Conservation (phyloP, 2,797 vertebrate species). For the Tarsius wallacei region DNA sequence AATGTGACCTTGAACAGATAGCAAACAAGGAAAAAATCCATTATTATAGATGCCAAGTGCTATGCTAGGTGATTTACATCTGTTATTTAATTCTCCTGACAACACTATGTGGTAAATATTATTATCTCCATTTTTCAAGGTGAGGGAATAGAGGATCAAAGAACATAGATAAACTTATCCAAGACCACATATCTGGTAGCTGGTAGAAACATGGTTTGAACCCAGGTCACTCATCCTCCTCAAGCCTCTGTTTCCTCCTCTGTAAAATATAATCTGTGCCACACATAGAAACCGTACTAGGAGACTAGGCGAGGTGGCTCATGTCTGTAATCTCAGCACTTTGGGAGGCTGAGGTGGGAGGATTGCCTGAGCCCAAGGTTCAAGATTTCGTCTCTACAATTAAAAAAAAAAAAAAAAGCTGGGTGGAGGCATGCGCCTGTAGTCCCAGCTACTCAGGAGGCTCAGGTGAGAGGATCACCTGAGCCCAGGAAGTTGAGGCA, state of each 20-base stretch:
- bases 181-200: not conserved
- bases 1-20: constrained; percentile 68
- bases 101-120: constrained; percentile 37
- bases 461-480: no score
- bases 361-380: no score
- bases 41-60: constrained; percentile 67
- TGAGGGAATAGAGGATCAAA: not conserved
- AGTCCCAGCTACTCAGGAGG: no score
- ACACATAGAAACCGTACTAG: not conserved
- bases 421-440: no score
- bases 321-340: no score
- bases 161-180: not conserved
- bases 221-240: not conserved
- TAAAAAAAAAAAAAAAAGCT: no score
- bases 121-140: constrained; percentile 50
- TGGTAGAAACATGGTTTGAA: not conserved
- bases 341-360: no score
- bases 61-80: constrained; percentile 61
- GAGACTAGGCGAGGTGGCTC: no score
- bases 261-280: not conserved
- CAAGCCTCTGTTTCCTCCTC: not conserved
- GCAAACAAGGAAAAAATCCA: constrained; percentile 61
- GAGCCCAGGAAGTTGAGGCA: no score
- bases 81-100: constrained; percentile 68
- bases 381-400: no score